phyloP scores from a whole-genome alignment of 2,888 invertebrate species.

The Chloromyia formosa region DNA sequence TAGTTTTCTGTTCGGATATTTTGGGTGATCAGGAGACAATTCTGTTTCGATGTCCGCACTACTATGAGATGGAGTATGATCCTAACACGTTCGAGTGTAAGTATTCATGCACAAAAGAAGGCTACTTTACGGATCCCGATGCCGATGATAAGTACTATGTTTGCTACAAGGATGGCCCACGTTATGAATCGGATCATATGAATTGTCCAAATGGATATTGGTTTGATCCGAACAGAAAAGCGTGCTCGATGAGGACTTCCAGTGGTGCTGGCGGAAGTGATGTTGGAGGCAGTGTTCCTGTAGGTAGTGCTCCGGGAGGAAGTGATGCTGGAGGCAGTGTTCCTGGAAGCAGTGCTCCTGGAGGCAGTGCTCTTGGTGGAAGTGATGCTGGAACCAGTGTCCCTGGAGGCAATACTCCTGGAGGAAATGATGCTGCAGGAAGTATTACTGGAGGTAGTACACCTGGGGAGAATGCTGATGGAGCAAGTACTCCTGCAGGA shows the following conservation, averaged over 20 bases:
- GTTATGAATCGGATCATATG: background rate
- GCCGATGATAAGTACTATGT: constrained; percentile 43
- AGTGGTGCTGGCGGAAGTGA: too few species aligned
- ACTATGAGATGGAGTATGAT: constrained; percentile 33
- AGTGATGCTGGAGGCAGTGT: too few species aligned
- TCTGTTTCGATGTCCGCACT: constrained; percentile 37
- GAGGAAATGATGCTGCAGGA: too few species aligned
- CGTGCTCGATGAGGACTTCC: background rate
- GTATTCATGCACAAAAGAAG: constrained; percentile 39
- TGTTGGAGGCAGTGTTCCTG: too few species aligned
- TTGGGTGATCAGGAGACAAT: background rate
- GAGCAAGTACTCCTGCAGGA: too few species aligned
- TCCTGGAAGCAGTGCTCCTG: too few species aligned
- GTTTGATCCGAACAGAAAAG: background rate
- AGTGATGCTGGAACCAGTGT: too few species aligned
- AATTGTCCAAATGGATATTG: background rate
- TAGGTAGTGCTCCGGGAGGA: too few species aligned
- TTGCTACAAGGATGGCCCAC: constrained; percentile 28
- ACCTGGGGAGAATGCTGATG: too few species aligned
- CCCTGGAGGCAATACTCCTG: too few species aligned
- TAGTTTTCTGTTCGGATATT: constrained; percentile 31
- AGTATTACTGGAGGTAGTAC: too few species aligned
- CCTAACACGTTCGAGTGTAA: constrained; percentile 29
- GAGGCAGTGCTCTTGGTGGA: too few species aligned
- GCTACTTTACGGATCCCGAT: constrained; percentile 34